Evolutionary conservation across 2,113 vertebrate species (phyloP).

Genomic region (Pteronura brasiliensis): DNA sequence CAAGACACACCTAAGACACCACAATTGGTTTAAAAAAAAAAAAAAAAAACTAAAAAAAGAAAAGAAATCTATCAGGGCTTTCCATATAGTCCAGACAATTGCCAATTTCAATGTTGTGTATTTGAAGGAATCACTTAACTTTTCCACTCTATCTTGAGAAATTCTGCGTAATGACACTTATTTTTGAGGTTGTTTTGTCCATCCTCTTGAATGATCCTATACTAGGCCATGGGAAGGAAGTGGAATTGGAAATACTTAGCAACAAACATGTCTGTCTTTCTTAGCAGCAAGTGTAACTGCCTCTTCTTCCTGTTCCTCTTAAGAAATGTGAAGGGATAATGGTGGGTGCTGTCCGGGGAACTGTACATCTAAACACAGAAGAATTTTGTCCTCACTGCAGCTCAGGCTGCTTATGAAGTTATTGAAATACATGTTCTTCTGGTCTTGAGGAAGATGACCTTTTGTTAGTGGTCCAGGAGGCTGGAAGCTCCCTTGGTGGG

Average conservation of each 20-base stretch:
- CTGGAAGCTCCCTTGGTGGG: neutral
- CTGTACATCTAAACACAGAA: neutral
- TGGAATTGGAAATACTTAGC: neutral
- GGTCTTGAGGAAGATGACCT: neutral
- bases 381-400: neutral
- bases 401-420: neutral
- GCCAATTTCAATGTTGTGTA: neutral
- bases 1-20: neutral
- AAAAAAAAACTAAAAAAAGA: neutral
- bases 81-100: neutral
- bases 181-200: neutral
- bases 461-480: neutral
- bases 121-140: neutral
- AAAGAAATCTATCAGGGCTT: neutral
- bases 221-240: neutral
- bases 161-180: neutral
- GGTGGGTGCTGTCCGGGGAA: neutral
- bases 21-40: neutral
- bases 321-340: neutral
- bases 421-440: neutral
- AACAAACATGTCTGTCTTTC: neutral
- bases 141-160: neutral
- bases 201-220: neutral
- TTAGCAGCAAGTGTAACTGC: neutral
- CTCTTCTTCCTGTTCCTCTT: neutral